Base-by-base conservation (phyloP, 2,888 invertebrate species). In the Serrognathus titanus region DNA sequence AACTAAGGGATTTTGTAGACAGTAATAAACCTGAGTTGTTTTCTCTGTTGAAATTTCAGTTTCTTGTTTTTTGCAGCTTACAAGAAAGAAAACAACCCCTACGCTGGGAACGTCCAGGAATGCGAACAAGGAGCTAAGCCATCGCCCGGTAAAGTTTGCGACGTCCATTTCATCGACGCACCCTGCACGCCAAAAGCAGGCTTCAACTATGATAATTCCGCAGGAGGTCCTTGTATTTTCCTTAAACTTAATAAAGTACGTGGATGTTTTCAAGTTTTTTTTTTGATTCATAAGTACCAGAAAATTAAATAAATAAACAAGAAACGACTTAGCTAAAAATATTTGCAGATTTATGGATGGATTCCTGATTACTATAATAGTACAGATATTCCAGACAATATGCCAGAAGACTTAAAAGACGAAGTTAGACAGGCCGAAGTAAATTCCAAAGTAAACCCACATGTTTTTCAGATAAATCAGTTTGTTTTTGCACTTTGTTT, bases 231-330 rank as follows among this genome's bases (percentile, higher is more conserved):
- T 11, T 99, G 99, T 78, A 90, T 99, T 75, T 90, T 97, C 81
- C 85, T 99, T 66, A 98, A 98, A 78, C 82, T 99, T 68, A 99
- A 99, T 79, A 95, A 92, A 88, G 95, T 95, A 78, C 68, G 68
- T 58, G 24, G 16, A 45, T 6, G 6, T 40, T 6, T 5, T 24
- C 6, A n/a, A 6, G 7, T 48, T 10, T 48, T 35, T 11, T 47
- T 24, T 10, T 1, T 3, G 3, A 31, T 24, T 7, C 16, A 16
- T 31, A 31, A 31, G 6, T 7, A 31, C 6, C 7, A 31, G 7
- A 31, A 31, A 5, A n/a, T n/a, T n/a, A n/a, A 31, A 31, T 31
- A 24, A 24, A 24, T 24, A 31, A 31, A 31, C 7, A 31, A 31
- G 24, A 3, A 11, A 43, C 1, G 20, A 10, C 20, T 40, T 39